These are phyloP conservation scores for Enteromius unitaeniatus DNA, from an alignment of 2,797 vertebrate genomes.

Conservation along the genomic window DNA sequence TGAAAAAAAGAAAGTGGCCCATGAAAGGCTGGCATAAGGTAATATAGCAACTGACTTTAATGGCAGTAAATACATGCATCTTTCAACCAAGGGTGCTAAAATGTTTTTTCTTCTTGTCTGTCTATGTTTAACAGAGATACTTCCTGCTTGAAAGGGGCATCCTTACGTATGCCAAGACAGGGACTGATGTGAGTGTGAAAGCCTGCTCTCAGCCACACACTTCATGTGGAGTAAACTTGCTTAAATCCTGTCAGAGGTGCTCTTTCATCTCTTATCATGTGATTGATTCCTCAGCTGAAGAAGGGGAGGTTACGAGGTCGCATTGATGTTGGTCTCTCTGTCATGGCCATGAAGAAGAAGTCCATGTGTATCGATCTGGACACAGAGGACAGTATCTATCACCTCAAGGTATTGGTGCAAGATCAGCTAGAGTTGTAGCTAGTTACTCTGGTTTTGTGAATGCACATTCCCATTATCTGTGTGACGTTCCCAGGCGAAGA, in stretches of 20 bases:
- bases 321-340: slow-evolving; percentile 95
- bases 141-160: slow-evolving; percentile 95
- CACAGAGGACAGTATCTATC: slow-evolving; percentile 95
- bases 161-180: slow-evolving; percentile 92
- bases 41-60: neutral
- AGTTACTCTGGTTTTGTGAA: neutral
- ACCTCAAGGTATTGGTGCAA: slow-evolving; percentile 85
- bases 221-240: slow-evolving; percentile 11
- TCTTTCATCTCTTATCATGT: slow-evolving; percentile 20
- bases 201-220: neutral
- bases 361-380: slow-evolving; percentile 94
- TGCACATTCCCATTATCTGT: neutral
- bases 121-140: slow-evolving; percentile 83
- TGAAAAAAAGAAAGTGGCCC: slow-evolving; percentile 98
- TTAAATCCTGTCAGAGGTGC: neutral
- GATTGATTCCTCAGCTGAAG: slow-evolving; percentile 79
- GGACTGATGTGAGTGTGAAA: slow-evolving; percentile 84
- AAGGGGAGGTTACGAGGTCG: slow-evolving; percentile 93
- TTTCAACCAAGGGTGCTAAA: neutral
- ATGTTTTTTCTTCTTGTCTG: neutral
- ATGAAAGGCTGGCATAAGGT: slow-evolving; percentile 99
- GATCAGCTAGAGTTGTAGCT: neutral
- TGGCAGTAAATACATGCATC: neutral
- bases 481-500: slow-evolving; percentile 82
- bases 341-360: slow-evolving; percentile 97